These are phyloP conservation scores for Quiscalus mexicanus DNA, from an alignment of 2,113 vertebrate genomes.

Conservation along the genomic window DNA sequence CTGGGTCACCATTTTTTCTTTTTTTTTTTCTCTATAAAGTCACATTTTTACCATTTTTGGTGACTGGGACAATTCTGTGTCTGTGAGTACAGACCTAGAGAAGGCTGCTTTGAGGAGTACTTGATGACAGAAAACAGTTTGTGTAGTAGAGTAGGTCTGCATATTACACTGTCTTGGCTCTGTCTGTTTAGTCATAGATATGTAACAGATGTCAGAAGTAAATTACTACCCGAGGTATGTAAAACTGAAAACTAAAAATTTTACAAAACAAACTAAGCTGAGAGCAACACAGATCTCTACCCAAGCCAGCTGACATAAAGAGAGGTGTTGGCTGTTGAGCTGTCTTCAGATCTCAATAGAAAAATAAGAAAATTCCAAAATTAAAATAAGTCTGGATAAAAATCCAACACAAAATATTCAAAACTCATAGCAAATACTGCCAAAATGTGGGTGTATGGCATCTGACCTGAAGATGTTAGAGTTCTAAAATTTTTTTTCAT, in stretches of 20 bases:
- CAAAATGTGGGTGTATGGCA: not conserved
- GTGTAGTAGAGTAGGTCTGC: not conserved
- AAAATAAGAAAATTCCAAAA: not conserved
- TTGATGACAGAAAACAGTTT: not conserved
- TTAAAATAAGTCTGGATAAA: not conserved
- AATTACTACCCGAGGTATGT: not conserved
- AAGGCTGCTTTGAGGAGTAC: not conserved
- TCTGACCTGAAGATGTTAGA: not conserved
- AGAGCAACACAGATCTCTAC: not conserved
- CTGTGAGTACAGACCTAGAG: not conserved
- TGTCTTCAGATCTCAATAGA: not conserved
- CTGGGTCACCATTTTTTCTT: fast-evolving
- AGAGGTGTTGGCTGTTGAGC: not conserved
- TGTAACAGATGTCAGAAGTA: not conserved
- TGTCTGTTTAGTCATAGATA: not conserved
- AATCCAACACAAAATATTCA: not conserved
- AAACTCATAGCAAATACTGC: not conserved
- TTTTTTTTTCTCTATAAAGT: not conserved
- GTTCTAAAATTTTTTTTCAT: not conserved
- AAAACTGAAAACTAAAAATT: not conserved
- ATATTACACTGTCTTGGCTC: not conserved
- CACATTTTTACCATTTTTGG: not conserved
- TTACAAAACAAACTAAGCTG: not conserved
- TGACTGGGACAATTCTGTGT: not conserved
- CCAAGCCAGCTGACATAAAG: not conserved